Evolutionary conservation across 2,797 vertebrate genomes (phyloP).

Genomic region (Rachycentron canadum): DNA sequence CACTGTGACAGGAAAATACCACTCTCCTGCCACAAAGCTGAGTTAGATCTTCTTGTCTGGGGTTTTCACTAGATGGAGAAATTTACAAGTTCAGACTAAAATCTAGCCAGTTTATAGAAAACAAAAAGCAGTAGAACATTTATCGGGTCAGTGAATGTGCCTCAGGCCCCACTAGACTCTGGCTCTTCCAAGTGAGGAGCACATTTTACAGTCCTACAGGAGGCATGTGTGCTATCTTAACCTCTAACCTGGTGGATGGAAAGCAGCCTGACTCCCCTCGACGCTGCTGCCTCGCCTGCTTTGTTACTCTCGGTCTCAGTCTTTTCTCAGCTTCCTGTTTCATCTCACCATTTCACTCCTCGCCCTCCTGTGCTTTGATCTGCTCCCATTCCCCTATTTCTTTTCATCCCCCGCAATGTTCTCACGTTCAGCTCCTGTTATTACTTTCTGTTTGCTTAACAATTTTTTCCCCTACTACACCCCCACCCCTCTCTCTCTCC

Average conservation of each 20-base stretch:
- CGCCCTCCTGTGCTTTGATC: constrained; percentile 71
- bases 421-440: constrained; percentile 65
- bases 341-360: constrained; percentile 67
- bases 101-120: neutral
- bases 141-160: neutral
- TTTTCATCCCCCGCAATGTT: constrained; percentile 66
- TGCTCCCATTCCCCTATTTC: constrained; percentile 49
- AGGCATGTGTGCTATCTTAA: constrained; percentile 9
- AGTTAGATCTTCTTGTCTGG: neutral
- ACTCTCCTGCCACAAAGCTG: neutral
- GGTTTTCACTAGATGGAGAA: neutral
- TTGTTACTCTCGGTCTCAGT: constrained; percentile 44
- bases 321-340: constrained; percentile 62
- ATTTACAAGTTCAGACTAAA: constrained; percentile 2
- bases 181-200: neutral
- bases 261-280: constrained; percentile 5
- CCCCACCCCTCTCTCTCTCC: constrained; percentile 32
- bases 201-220: constrained; percentile 7
- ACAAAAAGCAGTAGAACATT: neutral
- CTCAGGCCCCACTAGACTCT: neutral
- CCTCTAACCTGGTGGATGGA: constrained; percentile 31
- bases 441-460: constrained; percentile 81
- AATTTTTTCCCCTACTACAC: constrained; percentile 35
- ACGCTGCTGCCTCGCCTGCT: constrained; percentile 14
- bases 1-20: neutral